Base-by-base conservation (phyloP, 2,888 invertebrate species). In the Eristalis tenax region DNA sequence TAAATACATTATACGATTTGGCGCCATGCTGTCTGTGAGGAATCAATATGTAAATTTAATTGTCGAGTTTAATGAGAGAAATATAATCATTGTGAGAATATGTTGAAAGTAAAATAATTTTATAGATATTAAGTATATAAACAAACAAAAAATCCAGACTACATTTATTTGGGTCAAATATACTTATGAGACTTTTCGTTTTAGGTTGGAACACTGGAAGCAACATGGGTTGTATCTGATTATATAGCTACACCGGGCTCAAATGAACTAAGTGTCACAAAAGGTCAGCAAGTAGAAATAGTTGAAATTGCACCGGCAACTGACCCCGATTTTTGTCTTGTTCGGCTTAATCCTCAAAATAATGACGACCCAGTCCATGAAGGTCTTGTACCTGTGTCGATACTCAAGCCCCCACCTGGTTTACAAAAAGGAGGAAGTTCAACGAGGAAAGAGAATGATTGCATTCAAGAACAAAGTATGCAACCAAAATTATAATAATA, bases 241-340 rank as follows among this genome's bases (percentile, higher is more conserved):
- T 97, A 97, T 93, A 94, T 94, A 32, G 96, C 97, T n/a, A 94
- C 96, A 22, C 94, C 95, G 13, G 96, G 96, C 89, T 94, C 96
- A 65, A 96, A 96, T 77, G 98, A 98, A 93, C 93, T 98, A 90
- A 96, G 96, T 74, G 98, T 99, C 63, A 94, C 94, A 88, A 97
- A 98, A 92, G 98, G 98, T 28, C 98, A 98, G 93, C 98, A 98
- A 93, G 98, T 98, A 88, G 98, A 98, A 92, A 96, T 98, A 89
- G 94, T 98, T 89, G 98, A 98, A 92, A 89, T 90, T 84, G 94
- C 95, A 88, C 95, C 96, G 91, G 94, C 95, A 83, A 94, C 95
- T 90, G 94, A 96, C 90, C 94, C 95, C 82, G 96, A 96, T 90
- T 96, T 95, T 94, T 96, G 96, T 94, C 92, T 96, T 91, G 96